phyloP scores from a whole-genome alignment of 35 echinoderm and acorn worm species.

The Eucidaris tribuloides region DNA sequence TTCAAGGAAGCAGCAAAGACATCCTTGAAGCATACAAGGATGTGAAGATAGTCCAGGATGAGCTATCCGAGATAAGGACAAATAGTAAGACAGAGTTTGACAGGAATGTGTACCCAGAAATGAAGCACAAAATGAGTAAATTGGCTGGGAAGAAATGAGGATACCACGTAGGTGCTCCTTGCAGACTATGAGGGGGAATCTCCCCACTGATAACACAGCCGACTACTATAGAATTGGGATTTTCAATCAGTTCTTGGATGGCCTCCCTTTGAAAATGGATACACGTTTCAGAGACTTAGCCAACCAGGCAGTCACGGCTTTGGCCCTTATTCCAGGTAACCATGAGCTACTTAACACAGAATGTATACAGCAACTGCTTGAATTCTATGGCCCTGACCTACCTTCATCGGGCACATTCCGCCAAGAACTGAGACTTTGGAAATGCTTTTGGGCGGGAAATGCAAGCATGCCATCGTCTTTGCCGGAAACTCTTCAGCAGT shows the following conservation, averaged over 20 bases:
- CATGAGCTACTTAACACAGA: neutral
- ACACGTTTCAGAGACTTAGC: conserved; percentile 7
- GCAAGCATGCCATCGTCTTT: neutral
- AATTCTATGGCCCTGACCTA: conserved; percentile 12
- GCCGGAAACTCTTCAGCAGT: too few relatives aligned
- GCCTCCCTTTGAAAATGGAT: neutral
- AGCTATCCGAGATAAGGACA: neutral
- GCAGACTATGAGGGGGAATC: conserved; percentile 26
- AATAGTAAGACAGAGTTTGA: neutral
- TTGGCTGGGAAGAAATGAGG: neutral
- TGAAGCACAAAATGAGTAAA: neutral
- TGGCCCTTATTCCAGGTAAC: conserved; percentile 12
- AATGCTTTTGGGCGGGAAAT: neutral
- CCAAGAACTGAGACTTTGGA: conserved; percentile 40
- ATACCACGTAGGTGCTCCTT: neutral
- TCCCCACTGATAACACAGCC: neutral
- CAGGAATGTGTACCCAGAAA: neutral
- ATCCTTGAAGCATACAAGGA: neutral
- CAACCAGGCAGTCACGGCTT: neutral
- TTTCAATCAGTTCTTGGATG: conserved; percentile 30
- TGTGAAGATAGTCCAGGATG: neutral
- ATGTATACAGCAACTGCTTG: neutral
- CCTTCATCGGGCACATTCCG: neutral
- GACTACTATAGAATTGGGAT: neutral
- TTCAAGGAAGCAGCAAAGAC: neutral